phyloP scores from a whole-genome alignment of 2,797 vertebrate genomes.

The Pangasius macronema region DNA sequence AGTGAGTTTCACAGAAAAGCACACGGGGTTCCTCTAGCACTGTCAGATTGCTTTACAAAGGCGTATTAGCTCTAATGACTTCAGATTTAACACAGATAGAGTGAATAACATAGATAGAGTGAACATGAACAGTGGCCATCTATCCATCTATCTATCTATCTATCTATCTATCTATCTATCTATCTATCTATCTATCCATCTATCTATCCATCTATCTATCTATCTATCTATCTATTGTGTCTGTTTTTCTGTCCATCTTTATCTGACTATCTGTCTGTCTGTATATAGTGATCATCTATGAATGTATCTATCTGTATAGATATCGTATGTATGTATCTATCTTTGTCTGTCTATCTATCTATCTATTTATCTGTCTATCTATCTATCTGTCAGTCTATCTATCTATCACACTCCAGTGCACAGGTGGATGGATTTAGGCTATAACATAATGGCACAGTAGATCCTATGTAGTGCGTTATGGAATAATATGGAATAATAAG shows the following conservation, averaged over 20 bases:
- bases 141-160: neutral
- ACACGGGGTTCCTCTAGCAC: neutral
- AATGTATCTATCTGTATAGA: neutral
- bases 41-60: neutral
- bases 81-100: neutral
- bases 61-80: neutral
- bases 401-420: neutral
- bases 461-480: too few relatives aligned
- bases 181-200: neutral
- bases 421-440: too few relatives aligned
- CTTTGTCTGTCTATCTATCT: neutral
- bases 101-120: neutral
- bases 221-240: too few relatives aligned
- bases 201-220: too few relatives aligned
- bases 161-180: neutral
- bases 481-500: too few relatives aligned
- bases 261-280: too few relatives aligned
- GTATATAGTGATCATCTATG: neutral
- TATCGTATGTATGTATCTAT: too few relatives aligned
- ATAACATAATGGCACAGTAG: too few relatives aligned
- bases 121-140: neutral
- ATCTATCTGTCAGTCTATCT: neutral
- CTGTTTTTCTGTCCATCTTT: neutral
- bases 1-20: slow-evolving; percentile 76
- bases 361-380: neutral